These are phyloP conservation scores for Brachypodius melanocephalos DNA, from an alignment of 2,113 vertebrate genomes.

Conservation along the genomic window DNA sequence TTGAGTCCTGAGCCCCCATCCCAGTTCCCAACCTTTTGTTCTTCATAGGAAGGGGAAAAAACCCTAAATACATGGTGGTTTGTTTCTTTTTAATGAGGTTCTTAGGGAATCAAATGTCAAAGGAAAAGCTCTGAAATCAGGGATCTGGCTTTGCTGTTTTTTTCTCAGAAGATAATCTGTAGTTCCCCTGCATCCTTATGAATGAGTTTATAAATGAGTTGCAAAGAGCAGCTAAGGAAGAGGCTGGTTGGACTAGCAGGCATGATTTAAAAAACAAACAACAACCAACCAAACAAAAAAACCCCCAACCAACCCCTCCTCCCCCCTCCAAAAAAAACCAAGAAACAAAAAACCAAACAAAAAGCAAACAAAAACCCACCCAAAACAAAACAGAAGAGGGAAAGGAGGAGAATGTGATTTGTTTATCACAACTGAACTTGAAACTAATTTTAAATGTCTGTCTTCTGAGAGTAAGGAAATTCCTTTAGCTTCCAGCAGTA, in stretches of 20 bases:
- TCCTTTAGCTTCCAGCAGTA: conserved; percentile 38
- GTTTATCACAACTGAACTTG: conserved; percentile 44
- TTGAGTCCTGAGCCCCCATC: neutral
- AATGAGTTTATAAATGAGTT: neutral
- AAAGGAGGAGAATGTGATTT: neutral
- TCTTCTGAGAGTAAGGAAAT: conserved; percentile 44
- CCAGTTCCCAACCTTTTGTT: neutral
- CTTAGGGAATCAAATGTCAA: neutral
- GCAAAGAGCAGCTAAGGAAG: neutral
- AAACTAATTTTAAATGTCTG: conserved; percentile 33
- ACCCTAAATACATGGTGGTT: neutral
- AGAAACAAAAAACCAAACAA: neutral
- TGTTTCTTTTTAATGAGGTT: neutral
- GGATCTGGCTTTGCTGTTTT: neutral
- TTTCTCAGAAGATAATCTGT: neutral
- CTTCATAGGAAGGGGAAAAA: neutral
- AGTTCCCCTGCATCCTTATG: neutral
- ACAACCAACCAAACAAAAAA: neutral
- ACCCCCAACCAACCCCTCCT: neutral
- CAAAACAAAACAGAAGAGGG: neutral
- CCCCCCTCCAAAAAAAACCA: no score
- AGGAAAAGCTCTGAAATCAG: neutral
- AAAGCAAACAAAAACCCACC: neutral
- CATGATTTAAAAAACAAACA: neutral
- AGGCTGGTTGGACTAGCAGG: neutral